Evolutionary conservation across 2,888 invertebrate genomes (phyloP), one percentile per base, ranked within the genome.

Genomic region (Calephelis perditalis): DNA sequence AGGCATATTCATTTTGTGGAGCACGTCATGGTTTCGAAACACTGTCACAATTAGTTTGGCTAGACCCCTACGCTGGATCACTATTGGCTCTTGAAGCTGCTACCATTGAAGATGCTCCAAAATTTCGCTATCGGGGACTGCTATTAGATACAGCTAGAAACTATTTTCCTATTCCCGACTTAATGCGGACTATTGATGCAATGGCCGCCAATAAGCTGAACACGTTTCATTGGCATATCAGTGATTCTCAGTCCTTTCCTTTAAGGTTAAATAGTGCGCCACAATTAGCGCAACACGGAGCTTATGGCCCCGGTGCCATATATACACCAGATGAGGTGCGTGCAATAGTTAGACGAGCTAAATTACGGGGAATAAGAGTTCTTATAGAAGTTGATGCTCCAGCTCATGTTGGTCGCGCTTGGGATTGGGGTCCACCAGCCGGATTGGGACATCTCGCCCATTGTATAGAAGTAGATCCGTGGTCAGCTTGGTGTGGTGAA

Each of bases 231-330:
- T 98, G 98, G 98, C 96, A 97, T 74, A 91, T 96, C 43, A 95
- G 95, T 6, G 98, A 98, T 80, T 96, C 97, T 11, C 97, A 98
- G 79, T 97, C 97, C 68, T 98, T 98, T 82, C 98, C 98, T 0
- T 94, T 96, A 78, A 93, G 94, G 65, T 93, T 96, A 5, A 92
- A 93, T 36, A 91, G 93, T 65, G 94, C 94, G 60, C 97, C 97
- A 0, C 94, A 96, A 76, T 86, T 97, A 76, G 94, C 96, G 0
- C 92, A 94, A 66, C 94, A 95, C 79, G 98, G 99, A 35, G 96
- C 98, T 0, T 96, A 96, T 77, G 95, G 96, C 1, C 95, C 96
- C 58, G 94, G 95, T 15, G 93, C 94, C 67, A 92, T 95, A 11
- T 96, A 97, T 75, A 92, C 94, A 0, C 88, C 93, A 3, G 93